These are phyloP conservation scores for Margarornis squamiger DNA, from an alignment of 2,797 vertebrate genomes.

Conservation along the genomic window DNA sequence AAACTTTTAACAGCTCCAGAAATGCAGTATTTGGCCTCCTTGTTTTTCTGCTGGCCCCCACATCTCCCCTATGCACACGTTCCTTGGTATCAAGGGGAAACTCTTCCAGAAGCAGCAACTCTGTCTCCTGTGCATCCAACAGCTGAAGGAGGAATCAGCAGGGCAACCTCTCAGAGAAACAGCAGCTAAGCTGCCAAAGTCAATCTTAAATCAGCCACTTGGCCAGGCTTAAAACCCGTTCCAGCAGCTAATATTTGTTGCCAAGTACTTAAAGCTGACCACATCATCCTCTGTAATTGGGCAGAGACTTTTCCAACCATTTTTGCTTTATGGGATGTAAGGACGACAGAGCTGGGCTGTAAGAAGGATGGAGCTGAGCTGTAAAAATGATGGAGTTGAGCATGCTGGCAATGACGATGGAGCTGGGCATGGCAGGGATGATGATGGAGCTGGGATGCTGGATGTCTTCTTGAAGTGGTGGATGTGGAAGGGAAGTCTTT, in stretches of 20 bases:
- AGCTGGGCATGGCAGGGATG: not conserved
- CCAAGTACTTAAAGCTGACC: not conserved
- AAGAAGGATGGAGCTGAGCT: not conserved
- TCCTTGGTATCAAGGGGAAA: not conserved
- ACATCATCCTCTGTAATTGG: fast-evolving
- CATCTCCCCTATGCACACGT: fast-evolving
- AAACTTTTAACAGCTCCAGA: not conserved
- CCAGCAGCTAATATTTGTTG: not conserved
- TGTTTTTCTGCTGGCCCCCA: fast-evolving
- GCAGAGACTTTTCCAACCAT: not conserved
- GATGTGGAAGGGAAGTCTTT: not conserved
- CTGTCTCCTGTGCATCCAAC: fast-evolving
- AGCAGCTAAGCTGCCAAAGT: not conserved
- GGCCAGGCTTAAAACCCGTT: not conserved
- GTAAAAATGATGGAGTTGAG: no score
- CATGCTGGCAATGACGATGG: no score
- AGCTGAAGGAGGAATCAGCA: not conserved
- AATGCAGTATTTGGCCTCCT: not conserved
- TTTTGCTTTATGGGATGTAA: fast-evolving
- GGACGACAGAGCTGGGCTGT: fast-evolving
- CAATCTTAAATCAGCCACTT: not conserved
- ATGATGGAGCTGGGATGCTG: not conserved
- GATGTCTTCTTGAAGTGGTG: fast-evolving
- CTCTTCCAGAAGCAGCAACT: not conserved
- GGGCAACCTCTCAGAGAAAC: not conserved